Base-by-base conservation (phyloP, 1,140 invertebrate genomes). In the Nephotettix cincticeps region DNA sequence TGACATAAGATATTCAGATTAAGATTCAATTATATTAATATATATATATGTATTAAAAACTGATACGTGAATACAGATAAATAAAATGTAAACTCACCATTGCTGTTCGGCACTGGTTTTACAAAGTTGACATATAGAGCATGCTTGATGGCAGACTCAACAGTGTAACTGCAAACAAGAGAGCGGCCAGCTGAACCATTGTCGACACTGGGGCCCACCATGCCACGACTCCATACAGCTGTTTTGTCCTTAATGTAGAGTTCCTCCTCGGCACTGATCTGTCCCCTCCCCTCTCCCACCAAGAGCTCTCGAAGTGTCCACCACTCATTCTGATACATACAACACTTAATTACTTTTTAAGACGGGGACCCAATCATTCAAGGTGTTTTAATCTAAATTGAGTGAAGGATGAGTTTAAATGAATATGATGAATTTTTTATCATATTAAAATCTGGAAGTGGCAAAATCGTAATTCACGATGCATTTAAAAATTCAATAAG, bases 161-260 rank as follows among this genome's bases (percentile, higher is more conserved):
- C 87, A 2, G 93, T 95, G 77, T 93, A 96, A 56, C 89, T 90
- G 73, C 86, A 85, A 32, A 89, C 87, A 71, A 88, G 78, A 1
- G 84, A 75, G 1, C 84, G 74, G 27, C 81, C 74, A 17, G 74
- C 75, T 17, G 72, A 70, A n/a, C 19, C 28, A 32, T 54, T 69
- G 47, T 23, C 72, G 68, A 71, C 56, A 71, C 71, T 73, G 36
- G 21, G 65, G 40, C 72, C 72, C 36, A 71, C 66, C 36, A 28
- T 69, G n/a, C 83, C 83, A 68, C 79, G 77, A 70, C 85, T 87
- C 23, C 74, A 95, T 25, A 97, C 87, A 21, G 92, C 93, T 23
- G 92, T 91, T 77, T 91, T 88, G 4, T 90, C 93, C 74, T 88
- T 91, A 13, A 94, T 88, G 84, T 95, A 98, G 17, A 98, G 82